Base-by-base conservation (phyloP, 2,888 invertebrate species). In the Ceramica pisi region DNA sequence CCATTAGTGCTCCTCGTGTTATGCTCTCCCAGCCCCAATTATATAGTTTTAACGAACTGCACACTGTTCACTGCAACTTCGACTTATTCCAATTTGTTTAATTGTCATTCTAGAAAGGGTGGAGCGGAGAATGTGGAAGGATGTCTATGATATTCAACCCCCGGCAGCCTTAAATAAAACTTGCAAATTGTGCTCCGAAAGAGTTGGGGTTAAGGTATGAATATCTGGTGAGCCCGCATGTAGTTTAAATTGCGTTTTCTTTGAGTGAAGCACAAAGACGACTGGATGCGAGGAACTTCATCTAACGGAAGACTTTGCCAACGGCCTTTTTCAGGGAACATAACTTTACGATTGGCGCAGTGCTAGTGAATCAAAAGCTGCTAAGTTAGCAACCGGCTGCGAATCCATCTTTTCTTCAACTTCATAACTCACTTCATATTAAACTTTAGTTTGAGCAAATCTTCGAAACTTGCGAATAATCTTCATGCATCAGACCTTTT, bases 171-270 rank as follows among this genome's bases (percentile, higher is more conserved):
- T 86, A 79, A 84, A 84, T 86, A 80, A 88, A 89, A 87, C 87
- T 89, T 87, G 78, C 65, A 81, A 87, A 88, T 86, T 86, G 85
- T 83, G 81, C 83, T 74, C 69, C 50, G 81, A 83, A 91, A 89
- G 89, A 89, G 89, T 89, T 87, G 83, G 61, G 86, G 87, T 86
- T 88, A 88, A 86, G 81, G 86, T 88, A 89, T 89, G 91, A 92
- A 92, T 91, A 90, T 92, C 92, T 92, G 90, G 92, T 85, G 87
- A 85, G 84, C 93, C 92, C 92, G 92, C 92, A 93, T 93, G 92
- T 92, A 93, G 92, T 93, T 93, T 92, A 92, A 94, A 94, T 94
- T 93, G 89, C 91, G 92, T 93, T 93, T 90, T 92, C 93, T 93
- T 93, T 93, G 93, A 93, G 90, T 87, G 86, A 82, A 68, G 87